Evolutionary conservation across 2,113 vertebrate species (phyloP).

Genomic region (Podarcis raffonei): DNA sequence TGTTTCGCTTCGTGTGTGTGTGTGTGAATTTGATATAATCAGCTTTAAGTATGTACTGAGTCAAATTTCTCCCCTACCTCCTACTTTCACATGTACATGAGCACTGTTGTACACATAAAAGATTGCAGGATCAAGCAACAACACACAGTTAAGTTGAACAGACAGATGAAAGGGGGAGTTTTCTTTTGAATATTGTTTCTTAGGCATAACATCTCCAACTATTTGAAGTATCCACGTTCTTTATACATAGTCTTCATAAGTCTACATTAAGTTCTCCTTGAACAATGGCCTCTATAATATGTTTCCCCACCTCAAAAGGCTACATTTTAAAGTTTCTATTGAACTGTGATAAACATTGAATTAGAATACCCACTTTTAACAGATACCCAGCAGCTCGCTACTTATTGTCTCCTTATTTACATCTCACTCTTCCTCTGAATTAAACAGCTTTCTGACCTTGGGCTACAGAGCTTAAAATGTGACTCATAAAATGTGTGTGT

Average conservation of each 20-base stretch:
- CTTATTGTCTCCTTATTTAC: slow-evolving; percentile 66
- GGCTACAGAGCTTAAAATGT: background rate
- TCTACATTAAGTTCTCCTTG: slow-evolving; percentile 36
- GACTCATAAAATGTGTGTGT: background rate
- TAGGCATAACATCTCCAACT: background rate
- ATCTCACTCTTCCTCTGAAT: slow-evolving; percentile 54
- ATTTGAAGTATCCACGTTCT: background rate
- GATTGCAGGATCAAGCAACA: background rate
- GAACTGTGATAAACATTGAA: slow-evolving; percentile 54
- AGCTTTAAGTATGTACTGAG: too few species aligned
- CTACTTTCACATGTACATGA: too few species aligned
- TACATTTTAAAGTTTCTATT: slow-evolving; percentile 50
- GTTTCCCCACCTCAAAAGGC: slow-evolving; percentile 32
- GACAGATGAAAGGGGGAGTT: background rate
- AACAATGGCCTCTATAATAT: slow-evolving; percentile 47
- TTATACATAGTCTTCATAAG: background rate
- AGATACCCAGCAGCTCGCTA: slow-evolving; percentile 51
- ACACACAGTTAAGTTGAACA: background rate
- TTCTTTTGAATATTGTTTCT: background rate
- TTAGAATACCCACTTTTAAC: slow-evolving; percentile 55
- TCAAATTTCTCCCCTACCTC: too few species aligned
- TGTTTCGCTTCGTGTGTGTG: too few species aligned
- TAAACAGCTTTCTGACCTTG: slow-evolving; percentile 46
- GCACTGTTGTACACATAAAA: background rate
- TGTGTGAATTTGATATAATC: too few species aligned